Conservation (phyloP, 2,113 vertebrate genomes). For the Hymenochirus boettgeri region DNA sequence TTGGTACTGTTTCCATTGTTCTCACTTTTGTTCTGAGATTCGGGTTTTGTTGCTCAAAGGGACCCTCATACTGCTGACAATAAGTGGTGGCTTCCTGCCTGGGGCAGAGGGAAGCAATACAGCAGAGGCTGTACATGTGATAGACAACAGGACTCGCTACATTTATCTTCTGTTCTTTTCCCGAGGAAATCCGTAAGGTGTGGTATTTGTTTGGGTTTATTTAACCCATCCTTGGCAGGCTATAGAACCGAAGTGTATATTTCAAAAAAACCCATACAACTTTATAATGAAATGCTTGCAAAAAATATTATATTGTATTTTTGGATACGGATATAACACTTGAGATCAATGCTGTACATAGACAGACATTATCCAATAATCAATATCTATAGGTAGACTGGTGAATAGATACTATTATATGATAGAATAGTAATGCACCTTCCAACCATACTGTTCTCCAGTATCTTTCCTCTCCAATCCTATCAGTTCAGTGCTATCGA, state of each 20-base stretch:
- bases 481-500: too few species aligned
- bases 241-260: neutral
- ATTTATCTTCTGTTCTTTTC: conserved; percentile 19
- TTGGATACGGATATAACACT: too few species aligned
- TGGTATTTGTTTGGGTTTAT: conserved; percentile 12
- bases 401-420: too few species aligned
- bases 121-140: conserved; percentile 2
- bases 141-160: conserved; percentile 6
- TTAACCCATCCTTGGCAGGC: conserved; percentile 21
- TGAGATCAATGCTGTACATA: too few species aligned
- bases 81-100: conserved; percentile 12
- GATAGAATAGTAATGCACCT: too few species aligned
- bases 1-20: neutral
- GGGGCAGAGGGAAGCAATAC: neutral
- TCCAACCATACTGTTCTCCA: too few species aligned
- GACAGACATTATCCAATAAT: too few species aligned
- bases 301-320: too few species aligned
- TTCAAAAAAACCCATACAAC: too few species aligned
- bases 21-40: neutral
- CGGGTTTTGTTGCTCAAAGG: neutral
- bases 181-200: conserved; percentile 31
- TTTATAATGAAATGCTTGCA: too few species aligned
- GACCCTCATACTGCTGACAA: neutral
- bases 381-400: too few species aligned
- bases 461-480: too few species aligned